These are phyloP conservation scores for Lerema accius DNA, from an alignment of 1,140 invertebrate genomes.

Conservation along the genomic window DNA sequence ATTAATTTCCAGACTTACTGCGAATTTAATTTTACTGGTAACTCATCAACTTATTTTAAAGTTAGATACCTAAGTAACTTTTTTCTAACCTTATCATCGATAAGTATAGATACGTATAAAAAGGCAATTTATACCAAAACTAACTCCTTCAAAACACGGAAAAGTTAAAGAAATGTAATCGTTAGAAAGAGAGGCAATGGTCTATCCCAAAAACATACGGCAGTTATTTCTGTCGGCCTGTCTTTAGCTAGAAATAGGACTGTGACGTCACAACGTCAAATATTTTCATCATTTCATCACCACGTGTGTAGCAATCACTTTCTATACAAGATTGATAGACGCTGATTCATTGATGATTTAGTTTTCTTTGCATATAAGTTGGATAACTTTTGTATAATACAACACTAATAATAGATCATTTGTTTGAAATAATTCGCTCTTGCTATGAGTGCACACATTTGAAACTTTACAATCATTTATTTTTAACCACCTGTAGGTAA, in stretches of 20 bases:
- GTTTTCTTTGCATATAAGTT: neutral
- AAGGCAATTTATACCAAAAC: too few relatives aligned
- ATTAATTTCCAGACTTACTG: too few relatives aligned
- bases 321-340: slow-evolving; percentile 15
- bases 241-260: slow-evolving; percentile 15
- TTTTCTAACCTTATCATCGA: too few relatives aligned
- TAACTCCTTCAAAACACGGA: too few relatives aligned
- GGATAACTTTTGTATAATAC: too few relatives aligned
- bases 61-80: too few relatives aligned
- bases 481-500: neutral
- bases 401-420: neutral
- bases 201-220: neutral
- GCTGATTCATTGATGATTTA: slow-evolving; percentile 1
- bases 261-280: slow-evolving; percentile 27
- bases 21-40: too few relatives aligned
- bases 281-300: slow-evolving; percentile 15
- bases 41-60: too few relatives aligned
- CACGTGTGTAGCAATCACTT: slow-evolving; percentile 24
- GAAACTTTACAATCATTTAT: neutral
- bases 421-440: neutral
- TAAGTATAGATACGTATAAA: too few relatives aligned
- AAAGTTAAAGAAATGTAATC: neutral
- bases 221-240: slow-evolving; percentile 18
- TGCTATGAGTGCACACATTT: neutral
- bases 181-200: neutral